These are phyloP conservation scores for Motacilla tschutschensis DNA, from an alignment of 2,113 vertebrate genomes.

Conservation along the genomic window DNA sequence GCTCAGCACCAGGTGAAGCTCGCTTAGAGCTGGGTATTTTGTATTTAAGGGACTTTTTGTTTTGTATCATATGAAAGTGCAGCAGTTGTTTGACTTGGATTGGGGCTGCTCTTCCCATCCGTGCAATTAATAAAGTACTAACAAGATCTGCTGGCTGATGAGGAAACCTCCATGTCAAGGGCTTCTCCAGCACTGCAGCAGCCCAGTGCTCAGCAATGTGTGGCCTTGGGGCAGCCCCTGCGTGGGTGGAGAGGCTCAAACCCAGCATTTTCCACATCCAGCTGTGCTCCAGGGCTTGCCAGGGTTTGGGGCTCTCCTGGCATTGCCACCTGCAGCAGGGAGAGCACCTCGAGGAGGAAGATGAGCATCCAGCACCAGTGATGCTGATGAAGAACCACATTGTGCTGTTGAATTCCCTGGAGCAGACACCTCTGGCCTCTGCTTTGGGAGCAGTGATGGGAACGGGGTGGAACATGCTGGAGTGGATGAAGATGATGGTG, in stretches of 20 bases:
- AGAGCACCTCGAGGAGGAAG: slow-evolving; percentile 65
- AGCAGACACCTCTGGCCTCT: not conserved
- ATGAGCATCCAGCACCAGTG: slow-evolving; percentile 72
- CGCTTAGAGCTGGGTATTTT: slow-evolving; percentile 4
- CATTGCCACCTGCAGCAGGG: slow-evolving; percentile 63
- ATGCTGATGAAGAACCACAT: slow-evolving; percentile 62
- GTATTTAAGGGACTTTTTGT: slow-evolving; percentile 57
- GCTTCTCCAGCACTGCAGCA: not conserved
- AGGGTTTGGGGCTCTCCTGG: slow-evolving; percentile 39
- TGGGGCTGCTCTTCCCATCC: not conserved
- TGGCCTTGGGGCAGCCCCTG: not conserved
- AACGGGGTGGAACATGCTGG: slow-evolving; percentile 65
- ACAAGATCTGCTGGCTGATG: not conserved
- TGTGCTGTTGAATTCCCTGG: slow-evolving; percentile 55
- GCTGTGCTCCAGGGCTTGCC: not conserved
- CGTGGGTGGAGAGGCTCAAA: rapidly evolving
- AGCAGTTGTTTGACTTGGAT: slow-evolving; percentile 1
- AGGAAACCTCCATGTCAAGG: rapidly evolving
- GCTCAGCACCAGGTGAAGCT: not conserved
- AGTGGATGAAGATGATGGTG: slow-evolving; percentile 65
- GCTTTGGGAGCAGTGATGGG: slow-evolving; percentile 17
- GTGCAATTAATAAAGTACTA: slow-evolving; percentile 66
- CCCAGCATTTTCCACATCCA: not conserved
- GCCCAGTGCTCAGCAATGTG: rapidly evolving
- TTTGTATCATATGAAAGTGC: slow-evolving; percentile 15